phyloP scores from a whole-genome alignment of 2,113 vertebrate genomes.

The Lepisosteus oculatus region DNA sequence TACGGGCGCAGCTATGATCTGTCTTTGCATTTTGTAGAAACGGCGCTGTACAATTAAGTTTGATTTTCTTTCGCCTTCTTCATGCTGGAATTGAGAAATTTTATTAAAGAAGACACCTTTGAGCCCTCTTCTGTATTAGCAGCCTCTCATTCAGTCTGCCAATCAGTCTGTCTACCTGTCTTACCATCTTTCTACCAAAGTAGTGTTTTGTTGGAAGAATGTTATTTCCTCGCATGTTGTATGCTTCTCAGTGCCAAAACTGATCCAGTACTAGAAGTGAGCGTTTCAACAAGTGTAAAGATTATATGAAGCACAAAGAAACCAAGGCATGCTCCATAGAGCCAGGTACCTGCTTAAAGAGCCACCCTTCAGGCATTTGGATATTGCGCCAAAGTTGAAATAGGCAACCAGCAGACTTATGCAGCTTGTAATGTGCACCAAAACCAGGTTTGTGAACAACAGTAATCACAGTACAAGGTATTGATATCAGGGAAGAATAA shows the following conservation, averaged over 20 bases:
- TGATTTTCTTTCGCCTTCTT: conserved; percentile 19
- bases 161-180: conserved; percentile 22
- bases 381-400: too few relatives aligned
- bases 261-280: too few relatives aligned
- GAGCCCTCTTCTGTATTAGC: neutral
- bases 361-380: too few relatives aligned
- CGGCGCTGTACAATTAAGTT: conserved; percentile 21
- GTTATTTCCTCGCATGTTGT: too few relatives aligned
- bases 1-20: conserved; percentile 19
- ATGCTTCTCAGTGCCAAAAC: too few relatives aligned
- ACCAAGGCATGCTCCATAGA: too few relatives aligned
- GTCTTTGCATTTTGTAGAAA: conserved; percentile 13
- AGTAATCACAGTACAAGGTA: neutral
- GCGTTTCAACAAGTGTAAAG: too few relatives aligned
- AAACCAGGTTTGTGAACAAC: neutral
- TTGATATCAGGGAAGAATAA: neutral
- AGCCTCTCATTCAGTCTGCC: conserved; percentile 12
- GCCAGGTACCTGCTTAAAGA: too few relatives aligned
- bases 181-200: neutral
- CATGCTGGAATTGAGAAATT: conserved; percentile 4
- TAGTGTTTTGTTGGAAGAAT: too few relatives aligned
- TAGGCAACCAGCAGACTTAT: too few relatives aligned
- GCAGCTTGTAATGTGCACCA: too few relatives aligned
- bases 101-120: neutral
- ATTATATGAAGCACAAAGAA: too few relatives aligned